These are phyloP conservation scores for Agrochola litura DNA, from an alignment of 2,888 invertebrate genomes.

Conservation along the genomic window DNA sequence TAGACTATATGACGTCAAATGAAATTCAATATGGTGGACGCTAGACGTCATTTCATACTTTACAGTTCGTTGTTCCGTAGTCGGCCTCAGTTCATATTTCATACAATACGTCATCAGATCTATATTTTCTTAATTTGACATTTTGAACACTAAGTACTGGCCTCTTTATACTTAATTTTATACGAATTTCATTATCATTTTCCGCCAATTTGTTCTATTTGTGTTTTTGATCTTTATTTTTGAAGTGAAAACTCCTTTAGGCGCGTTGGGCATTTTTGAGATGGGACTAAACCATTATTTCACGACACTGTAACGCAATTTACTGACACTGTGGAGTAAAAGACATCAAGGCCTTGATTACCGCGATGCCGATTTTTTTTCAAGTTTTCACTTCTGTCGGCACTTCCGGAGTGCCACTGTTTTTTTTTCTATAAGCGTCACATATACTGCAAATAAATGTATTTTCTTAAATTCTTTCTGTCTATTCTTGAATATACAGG, in stretches of 20 bases:
- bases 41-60: conserved; percentile 53
- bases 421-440: not conserved
- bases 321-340: no score
- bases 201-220: not conserved
- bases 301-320: no score
- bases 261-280: no score
- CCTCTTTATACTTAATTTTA: not conserved
- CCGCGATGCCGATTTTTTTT: no score
- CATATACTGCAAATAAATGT: not conserved
- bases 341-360: no score
- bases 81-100: conserved; percentile 31
- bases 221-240: not conserved
- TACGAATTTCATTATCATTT: not conserved
- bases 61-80: conserved; percentile 26
- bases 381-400: no score
- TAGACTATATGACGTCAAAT: conserved; percentile 37
- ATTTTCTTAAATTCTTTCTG: not conserved
- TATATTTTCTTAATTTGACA: not conserved
- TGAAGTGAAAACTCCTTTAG: no score
- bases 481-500: not conserved
- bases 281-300: no score
- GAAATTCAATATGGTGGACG: conserved; percentile 37
- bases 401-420: no score
- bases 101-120: conserved; percentile 17
- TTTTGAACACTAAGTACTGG: not conserved